Conservation (phyloP, 2,888 invertebrate genomes). For the Napeogenes inachia region DNA sequence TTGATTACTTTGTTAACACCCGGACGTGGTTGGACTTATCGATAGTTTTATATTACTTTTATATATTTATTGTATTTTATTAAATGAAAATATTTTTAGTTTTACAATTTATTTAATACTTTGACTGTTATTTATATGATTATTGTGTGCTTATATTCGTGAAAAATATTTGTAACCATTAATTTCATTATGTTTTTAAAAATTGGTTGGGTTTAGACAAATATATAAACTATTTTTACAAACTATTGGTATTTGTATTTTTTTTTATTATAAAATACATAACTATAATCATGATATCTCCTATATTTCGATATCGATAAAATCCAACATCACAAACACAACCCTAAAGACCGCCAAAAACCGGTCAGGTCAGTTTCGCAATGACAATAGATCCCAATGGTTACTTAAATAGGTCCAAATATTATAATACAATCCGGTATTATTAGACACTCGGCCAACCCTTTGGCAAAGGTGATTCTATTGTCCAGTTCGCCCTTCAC, state of each 20-base stretch:
- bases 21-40: slow-evolving; percentile 22
- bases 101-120: too few relatives aligned
- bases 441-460: slow-evolving; percentile 42
- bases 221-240: too few relatives aligned
- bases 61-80: too few relatives aligned
- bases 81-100: too few relatives aligned
- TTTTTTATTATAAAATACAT: background rate
- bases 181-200: slow-evolving; percentile 41
- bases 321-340: slow-evolving; percentile 28
- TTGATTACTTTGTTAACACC: slow-evolving; percentile 36
- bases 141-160: too few relatives aligned
- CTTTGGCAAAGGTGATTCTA: slow-evolving; percentile 52
- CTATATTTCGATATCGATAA: slow-evolving; percentile 23
- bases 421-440: slow-evolving; percentile 69
- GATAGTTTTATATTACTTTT: slow-evolving; percentile 25
- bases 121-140: too few relatives aligned
- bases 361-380: slow-evolving; percentile 75
- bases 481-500: slow-evolving; percentile 71
- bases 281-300: slow-evolving; percentile 9
- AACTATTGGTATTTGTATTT: slow-evolving; percentile 28
- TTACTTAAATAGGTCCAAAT: slow-evolving; percentile 78
- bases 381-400: slow-evolving; percentile 71
- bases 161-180: too few relatives aligned
- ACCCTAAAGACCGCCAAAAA: slow-evolving; percentile 48
- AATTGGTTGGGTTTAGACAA: slow-evolving; percentile 9